A percentile compares a stretch with the other conserved stretches of the same genome.
These are phyloP conservation scores for Phortica magna DNA, from an alignment of 2,888 invertebrate species.

Conservation along the genomic window DNA sequence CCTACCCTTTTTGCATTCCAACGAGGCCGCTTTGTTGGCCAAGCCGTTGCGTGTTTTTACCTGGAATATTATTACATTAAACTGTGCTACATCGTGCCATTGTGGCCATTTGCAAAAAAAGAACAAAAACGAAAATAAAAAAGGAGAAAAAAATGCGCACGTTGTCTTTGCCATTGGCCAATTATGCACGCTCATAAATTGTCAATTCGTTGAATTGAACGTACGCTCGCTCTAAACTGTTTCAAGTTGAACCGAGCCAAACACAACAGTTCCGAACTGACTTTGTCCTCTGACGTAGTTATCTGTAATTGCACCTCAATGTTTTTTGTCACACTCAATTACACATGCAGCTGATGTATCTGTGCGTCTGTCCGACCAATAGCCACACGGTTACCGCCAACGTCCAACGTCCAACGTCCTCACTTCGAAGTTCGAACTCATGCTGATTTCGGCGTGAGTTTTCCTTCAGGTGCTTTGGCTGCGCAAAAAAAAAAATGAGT, in stretches of 20 bases:
- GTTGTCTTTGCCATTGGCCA: constrained; percentile 38
- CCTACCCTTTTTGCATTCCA: constrained; percentile 30
- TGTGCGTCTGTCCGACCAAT: constrained; percentile 31
- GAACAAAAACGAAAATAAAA: no score
- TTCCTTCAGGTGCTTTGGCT: constrained; percentile 1
- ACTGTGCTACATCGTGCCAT: background rate
- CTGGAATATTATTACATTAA: constrained; percentile 39
- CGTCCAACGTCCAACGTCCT: background rate
- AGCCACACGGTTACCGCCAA: background rate
- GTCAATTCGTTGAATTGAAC: constrained; percentile 59
- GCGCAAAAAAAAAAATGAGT: background rate
- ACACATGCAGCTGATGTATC: constrained; percentile 37
- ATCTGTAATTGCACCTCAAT: constrained; percentile 33
- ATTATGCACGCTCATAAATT: constrained; percentile 71
- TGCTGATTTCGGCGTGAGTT: constrained; percentile 25
- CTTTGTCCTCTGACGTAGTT: constrained; percentile 31
- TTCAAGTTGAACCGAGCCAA: constrained; percentile 25
- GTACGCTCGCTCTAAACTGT: background rate
- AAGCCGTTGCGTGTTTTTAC: constrained; percentile 43
- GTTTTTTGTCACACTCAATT: constrained; percentile 44
- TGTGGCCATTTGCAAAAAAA: constrained; percentile 18
- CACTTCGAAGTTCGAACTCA: constrained; percentile 2
- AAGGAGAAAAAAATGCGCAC: constrained; percentile 42
- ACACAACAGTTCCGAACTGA: no score
- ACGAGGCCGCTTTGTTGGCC: constrained; percentile 30